A percentile compares a stretch with the other conserved stretches of the same genome.
These are phyloP conservation scores for Myotis lucifugus DNA, from an alignment of 2,113 vertebrate species.

Conservation along the genomic window DNA sequence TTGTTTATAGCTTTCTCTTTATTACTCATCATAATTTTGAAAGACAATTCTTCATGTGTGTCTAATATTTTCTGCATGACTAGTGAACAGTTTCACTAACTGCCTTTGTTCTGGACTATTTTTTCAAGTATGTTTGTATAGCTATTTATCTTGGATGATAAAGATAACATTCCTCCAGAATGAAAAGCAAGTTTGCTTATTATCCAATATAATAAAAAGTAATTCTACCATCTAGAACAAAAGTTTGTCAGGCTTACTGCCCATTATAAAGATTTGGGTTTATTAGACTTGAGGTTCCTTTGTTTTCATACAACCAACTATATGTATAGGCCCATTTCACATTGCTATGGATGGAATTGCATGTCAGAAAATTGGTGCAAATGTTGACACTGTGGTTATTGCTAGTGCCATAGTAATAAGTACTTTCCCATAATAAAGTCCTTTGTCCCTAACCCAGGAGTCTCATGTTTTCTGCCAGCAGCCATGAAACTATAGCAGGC, in stretches of 20 bases:
- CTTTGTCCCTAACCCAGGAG: not conserved
- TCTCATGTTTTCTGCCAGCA: not conserved
- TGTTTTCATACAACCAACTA: not conserved
- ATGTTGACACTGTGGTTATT: not conserved
- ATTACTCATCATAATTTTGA: not conserved
- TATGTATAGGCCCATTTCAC: not conserved
- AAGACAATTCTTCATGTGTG: not conserved
- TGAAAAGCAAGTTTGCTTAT: not conserved
- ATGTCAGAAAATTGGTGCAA: not conserved
- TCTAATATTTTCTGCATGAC: not conserved
- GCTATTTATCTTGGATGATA: not conserved
- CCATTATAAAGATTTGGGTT: not conserved
- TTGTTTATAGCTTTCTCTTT: not conserved
- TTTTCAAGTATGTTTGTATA: not conserved
- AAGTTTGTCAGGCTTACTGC: not conserved
- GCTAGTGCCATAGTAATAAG: not conserved
- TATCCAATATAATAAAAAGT: not conserved
- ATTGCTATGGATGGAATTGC: not conserved
- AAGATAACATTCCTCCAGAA: not conserved
- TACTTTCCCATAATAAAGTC: not conserved
- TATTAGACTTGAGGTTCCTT: not conserved
- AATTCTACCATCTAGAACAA: not conserved
- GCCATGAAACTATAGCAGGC: not conserved
- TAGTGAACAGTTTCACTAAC: not conserved
- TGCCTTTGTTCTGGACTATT: not conserved